Evolutionary conservation across 2,888 invertebrate genomes (phyloP).

Genomic region (Galeruca laticollis): DNA sequence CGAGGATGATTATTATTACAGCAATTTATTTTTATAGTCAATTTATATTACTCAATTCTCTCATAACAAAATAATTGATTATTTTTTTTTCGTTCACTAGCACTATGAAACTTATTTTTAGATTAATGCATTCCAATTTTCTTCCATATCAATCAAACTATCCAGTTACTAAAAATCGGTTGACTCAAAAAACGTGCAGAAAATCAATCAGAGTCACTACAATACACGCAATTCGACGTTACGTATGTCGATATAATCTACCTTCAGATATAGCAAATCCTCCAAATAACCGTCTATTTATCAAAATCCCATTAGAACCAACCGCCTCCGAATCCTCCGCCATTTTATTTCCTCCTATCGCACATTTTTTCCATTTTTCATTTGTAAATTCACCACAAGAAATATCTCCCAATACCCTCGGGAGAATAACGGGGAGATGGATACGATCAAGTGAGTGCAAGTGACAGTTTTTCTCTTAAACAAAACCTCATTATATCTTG

Average conservation of each 20-base stretch:
- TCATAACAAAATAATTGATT: no score
- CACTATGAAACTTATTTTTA: no score
- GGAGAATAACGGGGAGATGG: constrained; percentile 10
- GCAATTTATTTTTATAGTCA: no score
- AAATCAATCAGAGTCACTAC: constrained; percentile 1
- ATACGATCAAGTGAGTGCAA: constrained; percentile 43
- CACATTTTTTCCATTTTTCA: constrained; percentile 18
- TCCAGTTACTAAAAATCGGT: not conserved
- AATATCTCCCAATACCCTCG: constrained; percentile 3
- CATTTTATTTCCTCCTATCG: not conserved
- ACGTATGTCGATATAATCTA: constrained; percentile 4
- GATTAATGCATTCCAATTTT: no score
- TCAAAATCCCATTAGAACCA: constrained; percentile 16
- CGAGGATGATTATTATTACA: no score
- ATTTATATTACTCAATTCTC: no score
- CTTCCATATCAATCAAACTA: no score
- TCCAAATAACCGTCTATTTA: constrained; percentile 12
- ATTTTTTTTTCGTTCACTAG: no score
- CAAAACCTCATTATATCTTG: constrained; percentile 56
- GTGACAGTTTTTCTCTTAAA: constrained; percentile 55
- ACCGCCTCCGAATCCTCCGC: not conserved
- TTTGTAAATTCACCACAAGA: constrained; percentile 20
- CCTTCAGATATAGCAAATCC: constrained; percentile 1
- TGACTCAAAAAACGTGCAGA: not conserved
- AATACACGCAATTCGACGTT: not conserved